phyloP scores from a whole-genome alignment of 2,797 vertebrate genomes.

The Erethizon dorsatum region DNA sequence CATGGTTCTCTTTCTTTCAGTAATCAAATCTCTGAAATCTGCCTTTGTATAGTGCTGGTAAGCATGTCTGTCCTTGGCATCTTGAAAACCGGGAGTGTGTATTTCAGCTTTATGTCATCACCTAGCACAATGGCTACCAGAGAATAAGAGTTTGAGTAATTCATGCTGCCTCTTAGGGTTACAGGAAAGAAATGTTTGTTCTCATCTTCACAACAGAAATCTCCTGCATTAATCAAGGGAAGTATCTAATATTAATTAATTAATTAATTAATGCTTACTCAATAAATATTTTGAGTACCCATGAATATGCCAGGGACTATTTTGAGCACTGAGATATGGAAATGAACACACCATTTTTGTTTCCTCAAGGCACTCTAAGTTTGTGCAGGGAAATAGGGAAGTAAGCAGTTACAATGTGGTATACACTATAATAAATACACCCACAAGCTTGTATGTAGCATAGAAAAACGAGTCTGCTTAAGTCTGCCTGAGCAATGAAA shows the following conservation, averaged over 20 bases:
- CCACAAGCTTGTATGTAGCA: background rate
- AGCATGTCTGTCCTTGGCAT: background rate
- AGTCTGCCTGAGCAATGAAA: background rate
- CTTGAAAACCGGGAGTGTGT: background rate
- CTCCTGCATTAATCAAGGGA: constrained; percentile 56
- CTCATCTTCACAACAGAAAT: constrained; percentile 34
- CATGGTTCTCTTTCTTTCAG: background rate
- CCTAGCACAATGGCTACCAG: background rate
- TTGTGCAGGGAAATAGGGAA: constrained; percentile 20
- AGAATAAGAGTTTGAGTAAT: background rate
- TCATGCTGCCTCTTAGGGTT: constrained; percentile 11
- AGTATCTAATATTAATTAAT: background rate
- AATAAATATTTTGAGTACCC: constrained; percentile 65
- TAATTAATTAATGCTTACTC: constrained; percentile 27
- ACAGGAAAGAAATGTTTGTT: constrained; percentile 26
- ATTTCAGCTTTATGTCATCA: background rate
- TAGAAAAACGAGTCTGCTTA: background rate
- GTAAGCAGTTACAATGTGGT: background rate
- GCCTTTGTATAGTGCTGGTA: background rate
- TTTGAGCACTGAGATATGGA: constrained; percentile 4
- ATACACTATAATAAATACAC: constrained; percentile 24
- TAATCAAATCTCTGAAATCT: background rate
- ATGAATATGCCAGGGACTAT: constrained; percentile 38
- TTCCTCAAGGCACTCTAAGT: constrained; percentile 21
- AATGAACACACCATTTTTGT: constrained; percentile 53